Evolutionary conservation across 2,797 vertebrate genomes (phyloP).

Genomic region (Sebastes itinus): DNA sequence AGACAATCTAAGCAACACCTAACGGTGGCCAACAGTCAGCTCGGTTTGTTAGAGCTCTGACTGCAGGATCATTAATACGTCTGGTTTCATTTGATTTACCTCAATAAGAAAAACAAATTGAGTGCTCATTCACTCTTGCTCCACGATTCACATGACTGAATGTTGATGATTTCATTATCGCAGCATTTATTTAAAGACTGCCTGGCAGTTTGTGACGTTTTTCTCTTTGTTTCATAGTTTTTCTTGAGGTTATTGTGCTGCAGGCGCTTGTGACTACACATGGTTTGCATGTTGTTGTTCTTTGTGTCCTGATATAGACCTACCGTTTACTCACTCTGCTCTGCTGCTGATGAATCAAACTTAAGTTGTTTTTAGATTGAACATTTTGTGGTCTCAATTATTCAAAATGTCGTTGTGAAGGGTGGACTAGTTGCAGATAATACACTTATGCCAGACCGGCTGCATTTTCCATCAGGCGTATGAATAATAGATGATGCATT

Average conservation of each 20-base stretch:
- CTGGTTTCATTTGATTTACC: neutral
- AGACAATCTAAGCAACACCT: neutral
- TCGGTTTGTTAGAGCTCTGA: neutral
- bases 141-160: neutral
- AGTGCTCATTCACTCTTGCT: neutral
- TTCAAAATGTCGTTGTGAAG: constrained; percentile 30
- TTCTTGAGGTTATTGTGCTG: neutral
- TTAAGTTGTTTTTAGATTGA: constrained; percentile 8
- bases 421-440: constrained; percentile 36
- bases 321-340: too few species aligned
- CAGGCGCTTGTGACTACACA: neutral
- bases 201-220: too few species aligned
- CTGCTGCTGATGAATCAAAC: neutral
- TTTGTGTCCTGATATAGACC: too few species aligned
- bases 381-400: constrained; percentile 38
- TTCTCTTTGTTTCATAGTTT: neutral
- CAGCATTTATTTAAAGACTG: neutral
- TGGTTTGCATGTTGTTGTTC: neutral
- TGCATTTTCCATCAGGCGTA: constrained; percentile 75
- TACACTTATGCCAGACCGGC: constrained; percentile 71
- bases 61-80: neutral
- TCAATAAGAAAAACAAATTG: neutral
- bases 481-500: constrained; percentile 85
- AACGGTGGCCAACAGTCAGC: neutral
- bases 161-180: neutral